A percentile compares a stretch with the other conserved stretches of the same genome.
Evolutionary conservation across 2,888 invertebrate genomes (phyloP).

Genomic region (Diaprepes abbreviatus): DNA sequence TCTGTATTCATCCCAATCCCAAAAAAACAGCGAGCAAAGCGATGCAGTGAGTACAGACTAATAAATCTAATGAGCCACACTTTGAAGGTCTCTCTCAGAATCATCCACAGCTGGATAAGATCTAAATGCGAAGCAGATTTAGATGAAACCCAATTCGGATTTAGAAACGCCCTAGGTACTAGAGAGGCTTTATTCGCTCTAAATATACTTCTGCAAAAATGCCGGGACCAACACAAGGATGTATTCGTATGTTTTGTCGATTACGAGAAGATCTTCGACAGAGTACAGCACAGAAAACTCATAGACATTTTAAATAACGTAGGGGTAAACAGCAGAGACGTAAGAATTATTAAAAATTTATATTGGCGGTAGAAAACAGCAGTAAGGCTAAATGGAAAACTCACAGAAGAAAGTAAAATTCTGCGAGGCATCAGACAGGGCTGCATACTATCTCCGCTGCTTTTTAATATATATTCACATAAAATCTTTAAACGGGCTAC

Average conservation of each 20-base stretch:
- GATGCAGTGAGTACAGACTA: too few relatives aligned
- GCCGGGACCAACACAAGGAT: neutral
- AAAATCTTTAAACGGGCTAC: slow-evolving; percentile 20
- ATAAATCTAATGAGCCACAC: too few relatives aligned
- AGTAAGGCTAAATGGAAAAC: slow-evolving; percentile 8
- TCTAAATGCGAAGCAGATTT: too few relatives aligned
- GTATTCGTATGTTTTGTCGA: too few relatives aligned
- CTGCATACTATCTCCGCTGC: slow-evolving; percentile 19
- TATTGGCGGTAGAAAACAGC: neutral
- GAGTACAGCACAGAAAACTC: neutral
- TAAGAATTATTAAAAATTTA: neutral
- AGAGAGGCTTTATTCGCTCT: slow-evolving; percentile 1
- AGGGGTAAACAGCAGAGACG: slow-evolving; percentile 3
- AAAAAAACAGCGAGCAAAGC: too few relatives aligned
- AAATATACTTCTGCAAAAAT: slow-evolving; percentile 13
- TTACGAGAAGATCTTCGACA: slow-evolving; percentile 12
- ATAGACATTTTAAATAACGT: slow-evolving; percentile 11
- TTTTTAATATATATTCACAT: slow-evolving; percentile 22
- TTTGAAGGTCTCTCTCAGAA: too few relatives aligned
- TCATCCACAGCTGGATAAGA: too few relatives aligned
- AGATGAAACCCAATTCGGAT: too few relatives aligned
- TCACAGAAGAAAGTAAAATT: slow-evolving; percentile 6
- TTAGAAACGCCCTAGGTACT: neutral
- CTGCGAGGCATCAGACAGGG: slow-evolving; percentile 15
- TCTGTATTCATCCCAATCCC: too few relatives aligned